Base-by-base conservation (phyloP, 1,140 invertebrate species). In the Araneus ventricosus region DNA sequence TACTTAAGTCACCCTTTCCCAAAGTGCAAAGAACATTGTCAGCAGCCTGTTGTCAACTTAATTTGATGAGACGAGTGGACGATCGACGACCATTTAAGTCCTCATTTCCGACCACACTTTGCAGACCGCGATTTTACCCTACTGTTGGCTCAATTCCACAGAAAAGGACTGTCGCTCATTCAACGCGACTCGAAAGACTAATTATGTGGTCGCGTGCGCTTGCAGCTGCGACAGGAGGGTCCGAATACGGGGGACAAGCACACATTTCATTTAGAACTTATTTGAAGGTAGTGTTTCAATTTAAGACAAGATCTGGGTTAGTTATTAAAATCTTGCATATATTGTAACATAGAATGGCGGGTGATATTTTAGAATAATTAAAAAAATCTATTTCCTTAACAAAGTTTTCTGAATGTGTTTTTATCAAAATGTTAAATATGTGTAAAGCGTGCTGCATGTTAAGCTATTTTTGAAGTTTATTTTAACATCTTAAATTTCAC, bases 31-130 rank as follows among this genome's bases (percentile, higher is more conserved):
- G 45, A 52, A 52, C 45, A 52, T 52, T 52, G 17, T 52, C n/a
- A 14, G 45, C 22, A 37, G 41, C 39, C 61, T 70, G 63, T 88
- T 88, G 37, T 70, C 86, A 52, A 22, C 24, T 27, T 70, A 70
- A 67, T 70, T 88, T 57, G 27, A 87, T 63, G 30, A 22, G 52
- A 84, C 45, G 24, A 84, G 2, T 27, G 80, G 41, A 84, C 59
- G n/a, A 88, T 67, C 61, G 37, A 41, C 34, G 37, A 70, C 34
- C 63, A 37, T 61, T 88, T 75, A 88, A 88, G 70, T 37, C 22
- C 61, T 88, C 86, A 70, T 88, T 88, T 75, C 86, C 86, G 61
- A 88, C 86, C 63, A 39, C 86, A 70, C 63, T 70, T 8, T 20
- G 34, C 86, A 88, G n/a, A 57, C 57, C 17, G 22, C 57, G 27